phyloP scores from a whole-genome alignment of 2,888 invertebrate species.

The Drosophila imparisetae region DNA sequence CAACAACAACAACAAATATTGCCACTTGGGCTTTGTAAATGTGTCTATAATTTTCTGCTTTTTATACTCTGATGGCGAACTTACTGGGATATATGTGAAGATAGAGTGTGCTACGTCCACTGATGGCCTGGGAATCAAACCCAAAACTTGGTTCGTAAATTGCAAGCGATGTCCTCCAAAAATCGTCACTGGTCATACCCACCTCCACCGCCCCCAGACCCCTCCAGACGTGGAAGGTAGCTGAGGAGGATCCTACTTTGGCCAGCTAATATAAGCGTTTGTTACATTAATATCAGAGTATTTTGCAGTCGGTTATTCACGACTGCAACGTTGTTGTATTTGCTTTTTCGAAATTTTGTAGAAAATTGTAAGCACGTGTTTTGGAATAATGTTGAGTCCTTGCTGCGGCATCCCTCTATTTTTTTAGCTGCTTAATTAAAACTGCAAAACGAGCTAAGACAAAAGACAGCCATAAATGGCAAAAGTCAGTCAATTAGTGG shows the following conservation, averaged over 20 bases:
- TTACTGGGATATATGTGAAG: neutral
- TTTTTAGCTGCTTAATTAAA: constrained; percentile 40
- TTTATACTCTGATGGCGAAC: neutral
- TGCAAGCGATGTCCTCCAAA: neutral
- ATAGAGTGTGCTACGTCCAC: neutral
- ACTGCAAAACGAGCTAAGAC: constrained; percentile 21
- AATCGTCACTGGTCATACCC: neutral
- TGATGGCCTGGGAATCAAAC: neutral
- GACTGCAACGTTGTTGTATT: neutral
- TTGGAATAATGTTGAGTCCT: constrained; percentile 19
- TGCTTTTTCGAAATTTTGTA: neutral
- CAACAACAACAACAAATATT: constrained; percentile 8
- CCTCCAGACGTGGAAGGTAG: neutral
- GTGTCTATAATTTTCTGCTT: constrained; percentile 8
- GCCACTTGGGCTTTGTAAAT: constrained; percentile 17
- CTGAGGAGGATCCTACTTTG: neutral
- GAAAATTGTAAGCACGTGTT: constrained; percentile 30
- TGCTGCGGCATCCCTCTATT: constrained; percentile 8
- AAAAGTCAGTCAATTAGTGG: constrained; percentile 54
- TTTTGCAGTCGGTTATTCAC: neutral
- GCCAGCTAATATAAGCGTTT: neutral
- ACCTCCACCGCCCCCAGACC: no score
- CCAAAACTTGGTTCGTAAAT: neutral
- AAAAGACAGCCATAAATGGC: constrained; percentile 25
- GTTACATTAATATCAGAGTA: neutral